phyloP scores from a whole-genome alignment of 2,797 vertebrate genomes.

The Mus caroli region DNA sequence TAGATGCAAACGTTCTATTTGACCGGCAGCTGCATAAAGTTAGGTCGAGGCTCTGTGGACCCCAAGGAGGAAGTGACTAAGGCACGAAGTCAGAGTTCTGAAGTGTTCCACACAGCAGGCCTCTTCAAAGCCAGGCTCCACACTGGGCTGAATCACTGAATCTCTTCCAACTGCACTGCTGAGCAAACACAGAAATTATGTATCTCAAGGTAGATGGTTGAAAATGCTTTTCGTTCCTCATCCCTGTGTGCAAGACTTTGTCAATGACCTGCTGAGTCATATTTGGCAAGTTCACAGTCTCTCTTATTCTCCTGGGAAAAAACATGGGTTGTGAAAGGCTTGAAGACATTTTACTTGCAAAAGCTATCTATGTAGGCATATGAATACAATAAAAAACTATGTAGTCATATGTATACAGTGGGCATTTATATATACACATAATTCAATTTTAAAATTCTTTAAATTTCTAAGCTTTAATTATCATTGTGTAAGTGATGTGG shows the following conservation, averaged over 20 bases:
- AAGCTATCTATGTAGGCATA: conserved; percentile 29
- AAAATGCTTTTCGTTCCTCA: conserved; percentile 50
- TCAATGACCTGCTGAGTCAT: conserved; percentile 77
- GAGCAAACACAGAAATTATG: background rate
- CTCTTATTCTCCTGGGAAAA: background rate
- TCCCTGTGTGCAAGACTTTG: conserved; percentile 67
- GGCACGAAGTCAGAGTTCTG: conserved; percentile 1
- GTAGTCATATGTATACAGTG: background rate
- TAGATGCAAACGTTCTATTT: background rate
- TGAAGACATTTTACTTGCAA: conserved; percentile 58
- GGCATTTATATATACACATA: conserved; percentile 28
- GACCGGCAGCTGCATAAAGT: background rate
- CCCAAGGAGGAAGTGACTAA: conserved; percentile 65
- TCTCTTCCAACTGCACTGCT: background rate
- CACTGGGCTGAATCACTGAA: conserved; percentile 20
- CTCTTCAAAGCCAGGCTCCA: conserved; percentile 26
- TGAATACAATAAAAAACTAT: conserved; percentile 25
- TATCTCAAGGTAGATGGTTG: conserved; percentile 54
- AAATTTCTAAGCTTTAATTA: background rate
- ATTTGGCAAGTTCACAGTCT: conserved; percentile 69
- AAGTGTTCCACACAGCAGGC: background rate
- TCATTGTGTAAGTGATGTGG: background rate
- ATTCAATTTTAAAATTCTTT: conserved; percentile 60
- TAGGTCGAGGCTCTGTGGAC: background rate
- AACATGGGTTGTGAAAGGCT: conserved; percentile 50